These are phyloP conservation scores for Jaculus jaculus DNA, from an alignment of 2,113 vertebrate genomes.

Conservation along the genomic window DNA sequence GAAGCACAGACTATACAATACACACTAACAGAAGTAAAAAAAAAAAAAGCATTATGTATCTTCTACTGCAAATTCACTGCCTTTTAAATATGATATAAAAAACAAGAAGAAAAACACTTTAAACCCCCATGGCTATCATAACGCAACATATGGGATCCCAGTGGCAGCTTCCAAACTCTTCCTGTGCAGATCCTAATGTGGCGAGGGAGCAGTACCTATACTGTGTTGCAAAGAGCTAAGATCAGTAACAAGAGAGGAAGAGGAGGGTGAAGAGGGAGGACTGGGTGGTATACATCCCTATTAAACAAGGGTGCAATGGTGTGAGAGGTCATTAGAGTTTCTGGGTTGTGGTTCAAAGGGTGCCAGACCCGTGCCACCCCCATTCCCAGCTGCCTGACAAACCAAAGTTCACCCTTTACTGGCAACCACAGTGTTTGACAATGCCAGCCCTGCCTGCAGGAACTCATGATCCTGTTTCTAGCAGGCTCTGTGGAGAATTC, in stretches of 20 bases:
- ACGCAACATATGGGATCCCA: neutral
- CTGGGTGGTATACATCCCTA: neutral
- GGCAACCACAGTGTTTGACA: neutral
- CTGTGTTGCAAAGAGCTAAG: slow-evolving; percentile 34
- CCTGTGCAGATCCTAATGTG: neutral
- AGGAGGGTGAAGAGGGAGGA: neutral
- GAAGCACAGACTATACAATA: slow-evolving; percentile 90
- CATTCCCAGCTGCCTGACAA: neutral
- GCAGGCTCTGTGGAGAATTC: neutral
- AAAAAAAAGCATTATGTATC: slow-evolving; percentile 95
- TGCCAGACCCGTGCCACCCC: neutral
- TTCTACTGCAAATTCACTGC: slow-evolving; percentile 89
- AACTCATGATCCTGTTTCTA: neutral
- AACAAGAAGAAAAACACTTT: slow-evolving; percentile 58
- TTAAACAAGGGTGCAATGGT: too few species aligned
- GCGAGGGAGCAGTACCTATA: neutral
- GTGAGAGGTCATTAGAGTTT: neutral
- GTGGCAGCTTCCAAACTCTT: neutral
- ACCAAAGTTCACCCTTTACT: neutral
- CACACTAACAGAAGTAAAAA: slow-evolving; percentile 89
- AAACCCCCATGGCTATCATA: slow-evolving; percentile 28
- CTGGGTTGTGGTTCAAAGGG: neutral
- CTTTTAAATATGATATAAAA: slow-evolving; percentile 85
- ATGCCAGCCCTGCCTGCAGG: neutral
- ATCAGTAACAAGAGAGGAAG: neutral